Evolutionary conservation across 2,888 invertebrate species (phyloP), one percentile per base, ranked within the genome.

Genomic region (Cheilosia impressa): DNA sequence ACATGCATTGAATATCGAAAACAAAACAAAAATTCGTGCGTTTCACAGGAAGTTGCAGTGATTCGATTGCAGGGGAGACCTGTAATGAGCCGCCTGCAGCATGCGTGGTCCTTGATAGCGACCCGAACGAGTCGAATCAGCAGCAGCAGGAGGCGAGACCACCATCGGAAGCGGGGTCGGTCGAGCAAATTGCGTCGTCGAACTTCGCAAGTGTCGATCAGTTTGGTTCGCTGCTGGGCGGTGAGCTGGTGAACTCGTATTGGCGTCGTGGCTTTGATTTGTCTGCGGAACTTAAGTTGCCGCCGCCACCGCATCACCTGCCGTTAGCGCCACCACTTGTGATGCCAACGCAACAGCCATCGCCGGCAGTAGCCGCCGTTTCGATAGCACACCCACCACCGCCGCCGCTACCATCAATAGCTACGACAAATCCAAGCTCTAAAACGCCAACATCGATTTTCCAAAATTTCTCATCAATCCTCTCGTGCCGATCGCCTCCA

Each of bases 151-250:
- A 87, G 73, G 76, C 82, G 38, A 57, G 58, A 57, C 58, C 65
- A 4, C 55, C 45, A 55, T 62, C 81, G 31, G 60, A 75, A 71
- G 50, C 87, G 87, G 1, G 80, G 88, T 38, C 65, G 88, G 77
- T 78, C 87, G 68, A 89, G 89, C 89, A 91, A 92, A 88, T 91
- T 92, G 87, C 89, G 87, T 88, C 84, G 83, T 80, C 85, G 31
- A 81, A 94, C 87, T 93, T 95, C 89, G 94, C 95, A 91, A 95
- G 94, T 92, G 95, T 95, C 89, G 95, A 95, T 91, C 93, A 94
- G 89, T 95, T 95, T 93, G 96, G 96, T 93, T 94, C 95, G 88
- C 93, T 95, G 91, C 93, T 96, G 91, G 97, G 97, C 92, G 96
- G 96, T 92, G 96, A 96, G 92, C 88, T 91, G 77, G 95, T 97